Evolutionary conservation across 2,888 invertebrate genomes (phyloP).

Genomic region (Thymelicus sylvestris): DNA sequence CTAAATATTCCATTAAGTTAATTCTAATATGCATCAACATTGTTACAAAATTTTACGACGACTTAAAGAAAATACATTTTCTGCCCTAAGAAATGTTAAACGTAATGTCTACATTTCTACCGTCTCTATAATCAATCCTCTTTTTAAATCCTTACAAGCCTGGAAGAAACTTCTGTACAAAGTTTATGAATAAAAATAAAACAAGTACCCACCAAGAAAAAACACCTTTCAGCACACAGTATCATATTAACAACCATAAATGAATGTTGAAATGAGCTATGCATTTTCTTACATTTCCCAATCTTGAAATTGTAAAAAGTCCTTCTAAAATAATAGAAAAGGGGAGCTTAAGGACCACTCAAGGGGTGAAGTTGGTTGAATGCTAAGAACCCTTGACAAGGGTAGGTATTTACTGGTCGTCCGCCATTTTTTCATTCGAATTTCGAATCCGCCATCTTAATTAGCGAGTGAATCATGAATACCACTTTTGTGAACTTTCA

Average conservation of each 20-base stretch:
- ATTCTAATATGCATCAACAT: no score
- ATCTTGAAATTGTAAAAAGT: slow-evolving; percentile 63
- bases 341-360: slow-evolving; percentile 54
- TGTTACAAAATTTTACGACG: no score
- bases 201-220: slow-evolving; percentile 1
- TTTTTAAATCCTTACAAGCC: not conserved
- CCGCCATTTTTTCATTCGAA: slow-evolving; percentile 53
- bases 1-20: no score
- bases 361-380: slow-evolving; percentile 54
- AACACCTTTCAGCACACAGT: slow-evolving; percentile 4
- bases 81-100: no score
- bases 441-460: slow-evolving; percentile 47
- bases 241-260: slow-evolving; percentile 48
- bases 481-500: slow-evolving; percentile 18
- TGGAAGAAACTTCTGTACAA: not conserved
- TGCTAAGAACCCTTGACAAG: slow-evolving; percentile 56
- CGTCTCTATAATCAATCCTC: no score
- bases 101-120: no score
- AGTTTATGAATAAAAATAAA: not conserved
- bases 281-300: slow-evolving; percentile 54
- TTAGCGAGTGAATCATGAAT: slow-evolving; percentile 44
- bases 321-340: slow-evolving; percentile 66
- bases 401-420: slow-evolving; percentile 62
- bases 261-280: slow-evolving; percentile 43
- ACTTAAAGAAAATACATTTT: no score